Percentiles rank a stretch among this genome's conserved stretches.
Conservation (phyloP, 2,888 invertebrate species). For the Caradrina kadenii region DNA sequence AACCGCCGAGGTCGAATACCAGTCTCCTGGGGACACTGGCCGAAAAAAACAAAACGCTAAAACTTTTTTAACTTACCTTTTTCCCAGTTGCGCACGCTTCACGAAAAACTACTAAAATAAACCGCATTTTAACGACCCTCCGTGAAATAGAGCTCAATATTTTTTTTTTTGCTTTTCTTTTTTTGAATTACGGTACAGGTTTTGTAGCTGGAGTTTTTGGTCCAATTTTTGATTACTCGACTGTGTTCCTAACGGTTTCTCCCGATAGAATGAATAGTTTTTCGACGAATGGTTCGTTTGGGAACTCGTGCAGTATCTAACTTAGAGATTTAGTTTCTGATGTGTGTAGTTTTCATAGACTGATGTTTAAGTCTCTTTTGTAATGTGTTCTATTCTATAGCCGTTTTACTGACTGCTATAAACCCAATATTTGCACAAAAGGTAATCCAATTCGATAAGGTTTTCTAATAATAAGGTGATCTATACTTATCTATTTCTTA, state of each 20-base stretch:
- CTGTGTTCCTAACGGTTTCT: conserved; percentile 34
- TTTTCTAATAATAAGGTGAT: no score
- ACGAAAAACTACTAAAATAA: conserved; percentile 72
- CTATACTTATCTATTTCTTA: no score
- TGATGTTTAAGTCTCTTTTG: not conserved
- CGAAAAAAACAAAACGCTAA: conserved; percentile 54
- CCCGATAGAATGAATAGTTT: conserved; percentile 45
- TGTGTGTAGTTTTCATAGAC: conserved; percentile 2
- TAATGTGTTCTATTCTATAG: not conserved
- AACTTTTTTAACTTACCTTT: conserved; percentile 59
- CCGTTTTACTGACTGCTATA: not conserved
- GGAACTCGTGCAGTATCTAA: not conserved
- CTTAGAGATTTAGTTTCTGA: conserved; percentile 18
- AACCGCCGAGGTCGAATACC: conserved; percentile 62
- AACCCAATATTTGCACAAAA: not conserved
- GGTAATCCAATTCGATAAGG: not conserved
- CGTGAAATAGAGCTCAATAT: conserved; percentile 64
- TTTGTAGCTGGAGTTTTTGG: conserved; percentile 54
- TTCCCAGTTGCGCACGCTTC: conserved; percentile 58
- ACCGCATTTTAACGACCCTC: conserved; percentile 70
- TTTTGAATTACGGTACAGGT: conserved; percentile 61
- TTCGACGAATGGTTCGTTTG: conserved; percentile 16
- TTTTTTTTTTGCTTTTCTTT: conserved; percentile 51
- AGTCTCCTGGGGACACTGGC: conserved; percentile 50
- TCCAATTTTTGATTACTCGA: conserved; percentile 53